Base-by-base conservation (phyloP, 2,113 vertebrate genomes). In the Scophthalmus maximus region DNA sequence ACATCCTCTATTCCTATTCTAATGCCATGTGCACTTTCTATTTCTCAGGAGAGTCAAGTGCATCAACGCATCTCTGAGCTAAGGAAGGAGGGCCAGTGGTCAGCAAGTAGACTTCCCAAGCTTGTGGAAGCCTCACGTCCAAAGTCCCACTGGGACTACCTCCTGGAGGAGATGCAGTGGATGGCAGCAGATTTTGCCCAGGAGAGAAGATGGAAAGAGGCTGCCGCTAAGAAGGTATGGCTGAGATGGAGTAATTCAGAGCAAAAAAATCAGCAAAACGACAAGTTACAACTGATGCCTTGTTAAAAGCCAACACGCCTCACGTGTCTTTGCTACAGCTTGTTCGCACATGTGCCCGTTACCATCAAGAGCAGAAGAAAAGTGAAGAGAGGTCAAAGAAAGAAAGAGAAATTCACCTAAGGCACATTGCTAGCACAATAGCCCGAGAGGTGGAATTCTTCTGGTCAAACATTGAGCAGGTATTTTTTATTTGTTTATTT, bases 131-230 rank as follows among this genome's bases (percentile, higher is more conserved):
- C 95, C 22, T 93, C 94, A 0, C 94, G 98, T 62, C 95, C 97
- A 53, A 97, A 96, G 67, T 96, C 96, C 2, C 97, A 99, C 12
- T 99, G 98, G 98, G 97, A 99, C 88, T 99, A 98, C 75, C 94
- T 99, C 64, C 91, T 99, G 79, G 97, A 98, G 86, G 98, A 99
- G 89, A 97, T 99, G 97, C 97, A 97, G 82, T 99, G 98, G 98
- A 98, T 99, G 97, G 97, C 98, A 27, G 95, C 97, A 2, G 98
- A 99, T 84, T 99, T 99, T 72, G 96, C 97, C 36, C 97, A 99
- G 87, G 98, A 99, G 89, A 95, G 98, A 70, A 94, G 94, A 72
- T 99, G 98, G 98, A 99, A 99, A 88, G 92, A 97, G 90, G 96
- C 97, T 11, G 95, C 96, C 32, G 97, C 98, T 51, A 99, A 97